Evolutionary conservation across 2,797 vertebrate species (phyloP), one percentile per base, ranked within the genome.

Genomic region (Aselliscus stoliczkanus): DNA sequence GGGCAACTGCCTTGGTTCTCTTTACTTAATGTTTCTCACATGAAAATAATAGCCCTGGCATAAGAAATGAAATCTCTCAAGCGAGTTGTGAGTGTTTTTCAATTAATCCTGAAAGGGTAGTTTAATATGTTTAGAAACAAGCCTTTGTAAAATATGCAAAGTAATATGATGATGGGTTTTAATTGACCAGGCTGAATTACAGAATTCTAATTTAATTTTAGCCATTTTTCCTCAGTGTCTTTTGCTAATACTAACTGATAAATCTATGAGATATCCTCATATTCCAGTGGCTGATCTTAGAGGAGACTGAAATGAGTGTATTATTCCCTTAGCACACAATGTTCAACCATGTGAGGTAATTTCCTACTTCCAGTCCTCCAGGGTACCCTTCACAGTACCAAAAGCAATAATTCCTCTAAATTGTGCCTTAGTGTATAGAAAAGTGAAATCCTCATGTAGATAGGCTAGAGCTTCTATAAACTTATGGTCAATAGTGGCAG

Each of bases 61-160:
- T 67, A 39, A 88, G 67, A 70, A 92, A 64, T 0, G 1, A 37
- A 76, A 7, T 62, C 20, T 92, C 37, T 79, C 37, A 34, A 90
- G 70, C 10, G 34, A 88, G 44, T 64, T 67, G 42, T 14, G 10
- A 90, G 42, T 56, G 18, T 54, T 88, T 65, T 93, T 94, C 60
- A 97, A 83, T 95, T 95, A 95, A 70, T 88, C 25, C 64, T 90
- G 54, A 64, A 81, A 93, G 65, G n/a, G 17, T 60, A 34, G 9
- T 76, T 92, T 81, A 69, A 92, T 75, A 90, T 77, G 85, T 90
- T 95, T 85, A 77, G 52, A 94, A 90, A 86, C 17, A 80, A 91
- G 37, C 6, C 54, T 91, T 88, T 73, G 8, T 60, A 65, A 95
- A 50, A 96, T 95, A 42, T 50, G 10, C 34, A 60, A 89, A 39